Conservation (phyloP, 2,797 vertebrate genomes). For the Enteromius mattozi region DNA sequence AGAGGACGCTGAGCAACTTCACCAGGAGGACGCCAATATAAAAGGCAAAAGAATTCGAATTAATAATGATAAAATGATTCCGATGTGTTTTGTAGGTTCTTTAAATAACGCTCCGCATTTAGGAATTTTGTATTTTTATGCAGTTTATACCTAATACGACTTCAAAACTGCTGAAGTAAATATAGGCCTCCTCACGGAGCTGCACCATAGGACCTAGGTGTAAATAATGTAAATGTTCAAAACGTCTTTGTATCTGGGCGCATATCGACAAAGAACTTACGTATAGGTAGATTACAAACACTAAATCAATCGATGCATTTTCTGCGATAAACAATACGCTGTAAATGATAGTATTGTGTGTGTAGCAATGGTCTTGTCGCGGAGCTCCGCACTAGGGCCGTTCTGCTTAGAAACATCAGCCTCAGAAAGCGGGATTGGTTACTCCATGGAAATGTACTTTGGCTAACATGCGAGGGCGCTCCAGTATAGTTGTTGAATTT, state of each 20-base stretch:
- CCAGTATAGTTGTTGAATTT: not conserved
- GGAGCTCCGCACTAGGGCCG: conserved; percentile 77
- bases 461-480: conserved; percentile 43
- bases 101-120: rapidly evolving
- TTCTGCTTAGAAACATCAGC: conserved; percentile 38
- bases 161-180: conserved; percentile 71
- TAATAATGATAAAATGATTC: not conserved
- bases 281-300: not conserved
- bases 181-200: conserved; percentile 81
- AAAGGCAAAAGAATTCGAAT: conserved; percentile 68
- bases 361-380: conserved; percentile 62
- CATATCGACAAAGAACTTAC: not conserved
- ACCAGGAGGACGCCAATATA: conserved; percentile 78
- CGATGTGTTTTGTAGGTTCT: not conserved
- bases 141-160: conserved; percentile 48
- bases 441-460: not conserved
- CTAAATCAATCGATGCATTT: not conserved
- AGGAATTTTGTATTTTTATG: not conserved
- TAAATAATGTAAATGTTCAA: conserved; percentile 53
- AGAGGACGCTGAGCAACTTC: conserved; percentile 70
- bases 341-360: conserved; percentile 23
- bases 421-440: not conserved
- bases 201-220: conserved; percentile 79
- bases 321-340: not conserved
- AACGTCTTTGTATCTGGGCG: too few relatives aligned